phyloP scores from a whole-genome alignment of 1,140 invertebrate genomes.

The Drosophila serrata region DNA sequence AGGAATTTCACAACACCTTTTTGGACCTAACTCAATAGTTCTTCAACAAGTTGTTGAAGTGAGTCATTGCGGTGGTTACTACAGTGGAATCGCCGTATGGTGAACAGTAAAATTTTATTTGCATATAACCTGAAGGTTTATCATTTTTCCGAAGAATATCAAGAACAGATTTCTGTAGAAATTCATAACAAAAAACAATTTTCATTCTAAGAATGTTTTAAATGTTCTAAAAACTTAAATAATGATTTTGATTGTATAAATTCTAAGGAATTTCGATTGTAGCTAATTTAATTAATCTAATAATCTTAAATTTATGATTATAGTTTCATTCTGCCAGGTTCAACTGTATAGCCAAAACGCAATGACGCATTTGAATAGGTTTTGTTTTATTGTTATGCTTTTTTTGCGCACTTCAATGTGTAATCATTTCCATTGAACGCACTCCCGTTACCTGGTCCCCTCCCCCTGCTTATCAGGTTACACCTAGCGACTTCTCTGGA shows the following conservation, averaged over 20 bases:
- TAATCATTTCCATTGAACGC: conserved; percentile 52
- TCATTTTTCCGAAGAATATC: background rate
- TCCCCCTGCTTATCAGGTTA: conserved; percentile 14
- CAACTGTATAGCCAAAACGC: background rate
- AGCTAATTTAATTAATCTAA: background rate
- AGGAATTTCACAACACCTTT: conserved; percentile 3
- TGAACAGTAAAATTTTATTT: background rate
- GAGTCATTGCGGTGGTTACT: background rate
- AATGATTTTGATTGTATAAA: background rate
- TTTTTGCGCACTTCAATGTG: conserved; percentile 51
- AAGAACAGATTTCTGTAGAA: background rate
- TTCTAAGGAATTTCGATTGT: background rate
- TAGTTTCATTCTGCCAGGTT: background rate
- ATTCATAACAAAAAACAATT: background rate
- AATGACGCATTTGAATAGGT: conserved; percentile 43
- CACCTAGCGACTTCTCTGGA: conserved; percentile 18
- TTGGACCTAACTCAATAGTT: conserved; percentile 14
- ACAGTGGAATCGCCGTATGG: background rate
- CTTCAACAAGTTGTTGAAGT: conserved; percentile 11
- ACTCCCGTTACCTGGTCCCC: conserved; percentile 23
- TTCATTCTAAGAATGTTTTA: background rate
- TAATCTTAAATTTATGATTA: background rate
- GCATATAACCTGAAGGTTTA: too few species aligned
- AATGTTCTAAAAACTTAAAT: background rate
- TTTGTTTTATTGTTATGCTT: conserved; percentile 50